These are phyloP conservation scores for Acrobasis consociella DNA, from an alignment of 2,888 invertebrate species.

Conservation along the genomic window DNA sequence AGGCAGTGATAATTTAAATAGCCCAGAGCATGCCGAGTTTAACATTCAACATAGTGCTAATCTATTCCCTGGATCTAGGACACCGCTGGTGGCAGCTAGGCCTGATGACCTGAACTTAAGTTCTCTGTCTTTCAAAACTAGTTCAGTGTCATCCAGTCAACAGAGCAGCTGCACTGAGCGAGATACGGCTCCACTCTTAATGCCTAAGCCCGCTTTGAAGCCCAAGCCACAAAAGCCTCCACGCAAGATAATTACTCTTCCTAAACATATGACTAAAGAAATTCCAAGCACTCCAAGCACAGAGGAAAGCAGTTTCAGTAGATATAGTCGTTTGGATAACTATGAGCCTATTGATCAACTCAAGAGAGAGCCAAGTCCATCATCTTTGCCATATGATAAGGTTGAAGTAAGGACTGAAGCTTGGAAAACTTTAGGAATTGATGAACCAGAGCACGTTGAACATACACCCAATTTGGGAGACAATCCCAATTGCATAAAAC, in stretches of 20 bases:
- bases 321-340: constrained; percentile 80
- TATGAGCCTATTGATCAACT: constrained; percentile 77
- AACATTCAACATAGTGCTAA: constrained; percentile 89
- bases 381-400: constrained; percentile 86
- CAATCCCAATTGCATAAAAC: constrained; percentile 73
- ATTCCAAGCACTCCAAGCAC: constrained; percentile 53
- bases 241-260: constrained; percentile 78
- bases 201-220: constrained; percentile 83
- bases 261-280: constrained; percentile 65
- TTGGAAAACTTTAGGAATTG: constrained; percentile 91
- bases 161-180: constrained; percentile 63
- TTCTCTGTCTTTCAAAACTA: constrained; percentile 72
- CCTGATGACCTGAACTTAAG: constrained; percentile 76
- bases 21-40: constrained; percentile 87
- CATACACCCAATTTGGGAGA: constrained; percentile 74
- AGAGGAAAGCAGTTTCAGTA: constrained; percentile 76
- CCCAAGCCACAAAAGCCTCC: constrained; percentile 85
- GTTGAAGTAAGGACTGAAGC: constrained; percentile 90
- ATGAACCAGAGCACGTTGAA: constrained; percentile 88
- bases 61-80: constrained; percentile 91
- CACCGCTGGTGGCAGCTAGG: constrained; percentile 87
- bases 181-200: constrained; percentile 69
- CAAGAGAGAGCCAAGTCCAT: constrained; percentile 72
- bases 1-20: constrained; percentile 85
- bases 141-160: constrained; percentile 66